phyloP scores from a whole-genome alignment of 2,797 vertebrate genomes.

The Euthynnus affinis region DNA sequence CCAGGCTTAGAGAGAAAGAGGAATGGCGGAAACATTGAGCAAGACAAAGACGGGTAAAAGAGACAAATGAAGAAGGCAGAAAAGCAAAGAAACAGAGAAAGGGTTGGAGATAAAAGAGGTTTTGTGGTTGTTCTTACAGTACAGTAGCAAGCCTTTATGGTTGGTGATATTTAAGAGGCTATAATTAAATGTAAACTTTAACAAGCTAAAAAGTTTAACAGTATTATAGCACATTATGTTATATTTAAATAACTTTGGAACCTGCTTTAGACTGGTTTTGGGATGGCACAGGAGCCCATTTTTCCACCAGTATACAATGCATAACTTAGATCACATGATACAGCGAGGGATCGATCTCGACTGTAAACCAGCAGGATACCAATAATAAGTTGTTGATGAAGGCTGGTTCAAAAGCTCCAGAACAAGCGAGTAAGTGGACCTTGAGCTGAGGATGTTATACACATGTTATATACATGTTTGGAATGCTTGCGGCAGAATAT shows the following conservation, averaged over 20 bases:
- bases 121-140: background rate
- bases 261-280: too few relatives aligned
- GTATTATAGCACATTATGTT: too few relatives aligned
- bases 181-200: background rate
- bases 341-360: too few relatives aligned
- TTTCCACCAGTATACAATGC: too few relatives aligned
- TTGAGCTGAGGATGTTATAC: too few relatives aligned
- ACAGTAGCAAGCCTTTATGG: background rate
- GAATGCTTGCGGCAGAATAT: background rate
- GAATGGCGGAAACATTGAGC: conserved; percentile 32
- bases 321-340: too few relatives aligned
- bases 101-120: background rate
- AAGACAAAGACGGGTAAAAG: background rate
- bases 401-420: background rate
- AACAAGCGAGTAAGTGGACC: background rate
- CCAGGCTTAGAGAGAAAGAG: conserved; percentile 3
- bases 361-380: too few relatives aligned
- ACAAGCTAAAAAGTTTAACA: background rate
- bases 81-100: background rate
- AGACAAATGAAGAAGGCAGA: background rate
- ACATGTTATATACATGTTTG: background rate
- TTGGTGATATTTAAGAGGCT: background rate
- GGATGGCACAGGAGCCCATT: too few relatives aligned
- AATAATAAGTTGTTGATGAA: background rate
- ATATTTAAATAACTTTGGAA: too few relatives aligned